Conservation (phyloP, 2,888 invertebrate genomes). For the Congeria kusceri region DNA sequence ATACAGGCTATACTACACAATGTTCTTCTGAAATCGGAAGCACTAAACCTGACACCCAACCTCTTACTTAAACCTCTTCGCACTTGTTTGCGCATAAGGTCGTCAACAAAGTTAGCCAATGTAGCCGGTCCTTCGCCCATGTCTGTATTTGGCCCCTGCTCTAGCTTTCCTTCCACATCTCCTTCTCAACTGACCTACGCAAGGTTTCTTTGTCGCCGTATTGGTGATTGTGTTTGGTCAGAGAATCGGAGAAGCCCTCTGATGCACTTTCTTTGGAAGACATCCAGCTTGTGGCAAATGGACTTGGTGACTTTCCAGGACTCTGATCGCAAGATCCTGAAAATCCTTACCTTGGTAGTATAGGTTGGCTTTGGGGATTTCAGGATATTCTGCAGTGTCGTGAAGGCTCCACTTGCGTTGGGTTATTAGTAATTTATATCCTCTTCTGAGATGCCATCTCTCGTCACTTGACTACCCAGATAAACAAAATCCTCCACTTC, state of each 20-base stretch:
- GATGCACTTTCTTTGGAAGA: slow-evolving; percentile 21
- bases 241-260: slow-evolving; percentile 11
- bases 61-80: slow-evolving; percentile 18
- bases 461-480: too few relatives aligned
- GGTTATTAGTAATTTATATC: too few relatives aligned
- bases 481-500: too few relatives aligned
- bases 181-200: slow-evolving; percentile 9
- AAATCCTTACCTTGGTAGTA: too few relatives aligned
- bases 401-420: too few relatives aligned
- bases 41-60: too few relatives aligned
- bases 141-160: slow-evolving; percentile 1
- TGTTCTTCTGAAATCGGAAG: too few relatives aligned
- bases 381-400: too few relatives aligned
- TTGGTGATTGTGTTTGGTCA: slow-evolving; percentile 26
- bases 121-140: not conserved
- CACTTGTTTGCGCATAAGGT: not conserved
- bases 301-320: slow-evolving; percentile 11
- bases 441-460: too few relatives aligned
- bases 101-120: slow-evolving; percentile 1
- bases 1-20: too few relatives aligned
- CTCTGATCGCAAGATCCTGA: slow-evolving; percentile 6
- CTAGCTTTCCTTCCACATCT: not conserved
- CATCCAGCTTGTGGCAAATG: slow-evolving; percentile 4
- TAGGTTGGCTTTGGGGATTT: too few relatives aligned
- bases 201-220: slow-evolving; percentile 11